These are phyloP conservation scores for Acheta domesticus DNA, from an alignment of 2,888 invertebrate species.

Conservation along the genomic window DNA sequence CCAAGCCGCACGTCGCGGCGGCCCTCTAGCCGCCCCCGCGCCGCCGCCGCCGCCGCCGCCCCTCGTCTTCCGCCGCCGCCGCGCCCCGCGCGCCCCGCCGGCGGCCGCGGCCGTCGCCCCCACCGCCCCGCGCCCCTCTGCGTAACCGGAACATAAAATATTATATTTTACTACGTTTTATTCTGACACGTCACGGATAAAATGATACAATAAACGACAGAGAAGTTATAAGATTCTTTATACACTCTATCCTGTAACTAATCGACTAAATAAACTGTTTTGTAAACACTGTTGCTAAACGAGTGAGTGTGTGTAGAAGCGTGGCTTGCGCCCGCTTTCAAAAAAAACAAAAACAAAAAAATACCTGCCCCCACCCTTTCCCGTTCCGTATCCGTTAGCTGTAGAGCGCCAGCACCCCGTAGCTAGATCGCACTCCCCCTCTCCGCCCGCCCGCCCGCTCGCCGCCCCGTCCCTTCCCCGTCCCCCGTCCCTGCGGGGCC, in stretches of 20 bases:
- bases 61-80: constrained; percentile 18
- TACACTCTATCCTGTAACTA: constrained; percentile 6
- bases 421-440: not conserved
- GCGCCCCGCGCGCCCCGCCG: not conserved
- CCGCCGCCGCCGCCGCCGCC: not conserved
- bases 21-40: constrained; percentile 31
- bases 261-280: constrained; percentile 11
- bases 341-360: not conserved
- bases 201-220: constrained; percentile 7
- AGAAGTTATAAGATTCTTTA: constrained; percentile 18
- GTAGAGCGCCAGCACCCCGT: not conserved
- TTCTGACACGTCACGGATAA: constrained; percentile 24
- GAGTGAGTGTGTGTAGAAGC: not conserved
- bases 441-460: not conserved
- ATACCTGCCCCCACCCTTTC: too few relatives aligned
- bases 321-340: not conserved
- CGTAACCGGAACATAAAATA: constrained; percentile 24
- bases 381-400: not conserved
- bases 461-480: too few relatives aligned
- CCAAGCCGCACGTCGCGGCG: constrained; percentile 68
- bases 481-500: not conserved
- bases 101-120: not conserved
- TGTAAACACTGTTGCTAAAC: constrained; percentile 18
- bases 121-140: not conserved
- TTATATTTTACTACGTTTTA: constrained; percentile 32